These are phyloP conservation scores for Cephus nigrinus DNA, from an alignment of 2,888 invertebrate species.

Conservation along the genomic window DNA sequence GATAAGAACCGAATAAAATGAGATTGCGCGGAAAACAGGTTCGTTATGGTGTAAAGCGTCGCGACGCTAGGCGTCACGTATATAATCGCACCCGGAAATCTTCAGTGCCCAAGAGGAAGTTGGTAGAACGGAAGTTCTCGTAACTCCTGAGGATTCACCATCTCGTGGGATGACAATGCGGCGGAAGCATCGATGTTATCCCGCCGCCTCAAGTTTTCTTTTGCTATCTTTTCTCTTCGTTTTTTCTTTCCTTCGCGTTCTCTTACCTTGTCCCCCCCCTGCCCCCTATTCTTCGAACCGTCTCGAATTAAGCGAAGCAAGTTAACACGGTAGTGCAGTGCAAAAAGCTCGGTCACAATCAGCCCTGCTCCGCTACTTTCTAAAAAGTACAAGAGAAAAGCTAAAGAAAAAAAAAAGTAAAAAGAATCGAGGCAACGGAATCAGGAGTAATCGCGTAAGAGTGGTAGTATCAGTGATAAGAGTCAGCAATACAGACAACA, in stretches of 20 bases:
- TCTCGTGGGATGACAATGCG: not conserved
- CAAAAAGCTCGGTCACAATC: constrained; percentile 52
- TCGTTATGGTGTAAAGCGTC: too few relatives aligned
- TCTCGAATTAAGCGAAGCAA: constrained; percentile 41
- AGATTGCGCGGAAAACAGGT: too few relatives aligned
- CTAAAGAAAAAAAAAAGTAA: not conserved
- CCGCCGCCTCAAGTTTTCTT: not conserved
- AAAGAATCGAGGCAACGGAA: constrained; percentile 16
- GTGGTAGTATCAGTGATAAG: too few relatives aligned
- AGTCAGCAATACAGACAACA: too few relatives aligned
- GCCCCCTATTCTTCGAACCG: constrained; percentile 23
- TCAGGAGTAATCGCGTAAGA: constrained; percentile 1
- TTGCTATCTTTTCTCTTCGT: not conserved
- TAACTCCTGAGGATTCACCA: not conserved
- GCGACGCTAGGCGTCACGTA: too few relatives aligned
- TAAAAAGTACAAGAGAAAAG: too few relatives aligned
- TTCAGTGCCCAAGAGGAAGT: too few relatives aligned
- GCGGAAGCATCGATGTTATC: constrained; percentile 8
- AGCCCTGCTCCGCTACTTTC: constrained; percentile 19
- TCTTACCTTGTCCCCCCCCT: not conserved
- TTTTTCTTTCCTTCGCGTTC: constrained; percentile 6
- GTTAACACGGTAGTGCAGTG: constrained; percentile 37
- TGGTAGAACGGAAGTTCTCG: too few relatives aligned
- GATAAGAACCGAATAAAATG: too few relatives aligned
- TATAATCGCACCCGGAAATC: too few relatives aligned